Conservation (phyloP, 1,140 invertebrate genomes). For the Papilio dardanus region DNA sequence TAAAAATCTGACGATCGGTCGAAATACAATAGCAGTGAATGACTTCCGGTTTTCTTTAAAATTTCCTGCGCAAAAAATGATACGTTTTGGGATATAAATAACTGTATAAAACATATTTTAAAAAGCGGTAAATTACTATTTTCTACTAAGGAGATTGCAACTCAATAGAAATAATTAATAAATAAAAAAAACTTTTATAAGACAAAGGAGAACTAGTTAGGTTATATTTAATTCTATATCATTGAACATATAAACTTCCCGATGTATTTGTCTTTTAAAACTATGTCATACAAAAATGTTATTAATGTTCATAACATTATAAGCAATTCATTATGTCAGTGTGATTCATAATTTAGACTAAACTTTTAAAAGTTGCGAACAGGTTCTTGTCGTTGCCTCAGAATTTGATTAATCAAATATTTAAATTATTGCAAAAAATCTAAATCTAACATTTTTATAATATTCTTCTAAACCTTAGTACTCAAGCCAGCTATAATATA, state of each 20-base stretch:
- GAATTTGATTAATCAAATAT: conserved; percentile 29
- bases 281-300: background rate
- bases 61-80: background rate
- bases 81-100: background rate
- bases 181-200: background rate
- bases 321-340: conserved; percentile 9
- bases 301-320: conserved; percentile 4
- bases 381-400: conserved; percentile 14
- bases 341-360: conserved; percentile 29
- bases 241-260: background rate
- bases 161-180: background rate
- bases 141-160: too few relatives aligned
- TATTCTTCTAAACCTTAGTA: too few relatives aligned
- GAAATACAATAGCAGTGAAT: background rate
- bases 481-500: too few relatives aligned
- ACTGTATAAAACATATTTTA: background rate
- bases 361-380: conserved; percentile 19
- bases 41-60: background rate
- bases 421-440: too few relatives aligned
- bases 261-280: background rate
- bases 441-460: too few relatives aligned
- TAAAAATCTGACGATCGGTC: background rate
- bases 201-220: background rate
- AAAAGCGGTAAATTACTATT: background rate
- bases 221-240: background rate